phyloP scores from a whole-genome alignment of 2,113 vertebrate species.

The Burhinus oedicnemus region DNA sequence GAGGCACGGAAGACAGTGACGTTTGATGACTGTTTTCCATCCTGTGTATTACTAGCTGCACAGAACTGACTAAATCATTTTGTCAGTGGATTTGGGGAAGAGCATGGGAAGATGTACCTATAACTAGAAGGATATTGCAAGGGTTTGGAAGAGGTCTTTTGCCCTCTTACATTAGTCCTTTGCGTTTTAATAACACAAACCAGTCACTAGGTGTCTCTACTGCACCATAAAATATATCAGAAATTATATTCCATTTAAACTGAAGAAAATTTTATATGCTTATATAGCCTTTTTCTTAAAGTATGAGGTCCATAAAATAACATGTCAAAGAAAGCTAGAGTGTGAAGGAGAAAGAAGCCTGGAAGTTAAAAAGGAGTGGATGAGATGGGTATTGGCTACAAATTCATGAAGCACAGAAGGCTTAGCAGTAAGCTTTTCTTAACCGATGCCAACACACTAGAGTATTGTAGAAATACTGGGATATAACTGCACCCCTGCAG shows the following conservation, averaged over 20 bases:
- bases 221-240: neutral
- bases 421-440: neutral
- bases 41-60: neutral
- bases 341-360: neutral
- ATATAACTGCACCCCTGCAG: neutral
- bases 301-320: neutral
- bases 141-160: neutral
- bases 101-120: neutral
- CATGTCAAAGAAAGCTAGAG: neutral
- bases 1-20: neutral
- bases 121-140: neutral
- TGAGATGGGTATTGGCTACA: neutral
- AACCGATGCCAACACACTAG: neutral
- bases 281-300: neutral
- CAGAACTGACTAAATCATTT: neutral
- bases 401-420: neutral
- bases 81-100: neutral
- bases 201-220: slow-evolving; percentile 28
- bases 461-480: neutral
- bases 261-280: neutral
- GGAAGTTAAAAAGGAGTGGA: neutral
- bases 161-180: neutral
- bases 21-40: neutral
- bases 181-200: neutral
- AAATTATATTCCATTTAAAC: neutral